Evolutionary conservation across 2,888 invertebrate genomes (phyloP).

Genomic region (Endotricha flammealis): DNA sequence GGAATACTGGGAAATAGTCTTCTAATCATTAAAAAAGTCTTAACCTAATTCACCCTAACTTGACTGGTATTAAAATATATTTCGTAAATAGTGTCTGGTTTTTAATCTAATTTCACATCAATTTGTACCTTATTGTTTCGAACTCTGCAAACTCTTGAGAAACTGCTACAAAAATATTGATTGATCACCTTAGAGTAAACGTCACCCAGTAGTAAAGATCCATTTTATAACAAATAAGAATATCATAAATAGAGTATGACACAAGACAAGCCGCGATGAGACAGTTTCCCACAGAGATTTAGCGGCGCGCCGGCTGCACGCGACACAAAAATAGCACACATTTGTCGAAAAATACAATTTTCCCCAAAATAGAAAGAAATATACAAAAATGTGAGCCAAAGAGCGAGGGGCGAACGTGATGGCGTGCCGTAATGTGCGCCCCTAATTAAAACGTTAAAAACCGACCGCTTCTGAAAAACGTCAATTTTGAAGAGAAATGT

Average conservation of each 20-base stretch:
- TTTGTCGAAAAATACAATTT: slow-evolving; percentile 77
- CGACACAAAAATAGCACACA: slow-evolving; percentile 73
- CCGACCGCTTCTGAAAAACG: slow-evolving; percentile 75
- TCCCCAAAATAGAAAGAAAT: slow-evolving; percentile 77
- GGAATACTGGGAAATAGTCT: no score
- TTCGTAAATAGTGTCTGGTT: no score
- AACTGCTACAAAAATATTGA: slow-evolving; percentile 12
- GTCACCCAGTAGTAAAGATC: slow-evolving; percentile 18
- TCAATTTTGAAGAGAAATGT: slow-evolving; percentile 77
- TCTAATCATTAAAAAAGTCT: no score
- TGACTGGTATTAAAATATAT: no score
- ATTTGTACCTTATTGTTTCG: no score
- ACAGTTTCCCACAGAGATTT: slow-evolving; percentile 77
- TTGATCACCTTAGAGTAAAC: slow-evolving; percentile 12
- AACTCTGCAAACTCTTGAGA: neutral
- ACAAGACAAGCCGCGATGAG: slow-evolving; percentile 38
- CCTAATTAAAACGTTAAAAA: slow-evolving; percentile 79
- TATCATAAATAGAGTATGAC: slow-evolving; percentile 27
- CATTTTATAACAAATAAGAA: slow-evolving; percentile 23
- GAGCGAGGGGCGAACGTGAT: slow-evolving; percentile 74
- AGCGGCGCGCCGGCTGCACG: slow-evolving; percentile 72
- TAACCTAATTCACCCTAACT: no score
- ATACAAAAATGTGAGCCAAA: slow-evolving; percentile 75
- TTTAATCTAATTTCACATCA: no score
- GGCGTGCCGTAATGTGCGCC: slow-evolving; percentile 77